Conservation (phyloP, 2,113 vertebrate genomes). For the Lepisosteus oculatus region DNA sequence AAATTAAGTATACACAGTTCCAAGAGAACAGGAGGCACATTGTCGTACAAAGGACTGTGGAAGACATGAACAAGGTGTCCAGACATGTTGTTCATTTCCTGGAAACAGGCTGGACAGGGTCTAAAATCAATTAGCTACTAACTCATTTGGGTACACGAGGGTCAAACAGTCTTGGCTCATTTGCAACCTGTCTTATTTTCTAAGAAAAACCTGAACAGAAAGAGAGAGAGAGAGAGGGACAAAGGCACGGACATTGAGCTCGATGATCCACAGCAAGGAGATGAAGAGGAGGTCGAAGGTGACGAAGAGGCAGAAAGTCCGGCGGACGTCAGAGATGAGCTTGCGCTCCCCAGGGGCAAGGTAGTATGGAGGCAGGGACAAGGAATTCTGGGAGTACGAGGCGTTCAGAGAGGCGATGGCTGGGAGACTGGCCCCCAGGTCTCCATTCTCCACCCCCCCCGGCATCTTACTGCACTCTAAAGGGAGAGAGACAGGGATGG, state of each 20-base stretch:
- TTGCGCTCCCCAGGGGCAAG: conserved; percentile 65
- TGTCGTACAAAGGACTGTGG: too few relatives aligned
- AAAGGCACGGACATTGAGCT: conserved; percentile 78
- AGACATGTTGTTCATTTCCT: too few relatives aligned
- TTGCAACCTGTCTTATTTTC: too few relatives aligned
- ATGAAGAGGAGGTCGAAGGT: conserved; percentile 97
- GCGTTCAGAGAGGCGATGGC: conserved; percentile 84
- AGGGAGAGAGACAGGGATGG: background rate
- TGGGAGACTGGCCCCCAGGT: conserved; percentile 80
- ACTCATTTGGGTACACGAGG: too few relatives aligned
- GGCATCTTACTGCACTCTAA: conserved; percentile 49
- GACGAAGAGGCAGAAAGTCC: conserved; percentile 97
- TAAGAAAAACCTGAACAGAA: background rate
- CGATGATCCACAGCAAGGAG: conserved; percentile 93
- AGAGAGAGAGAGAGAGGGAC: background rate
- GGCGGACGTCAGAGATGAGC: conserved; percentile 89
- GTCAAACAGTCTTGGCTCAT: too few relatives aligned
- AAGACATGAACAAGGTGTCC: too few relatives aligned
- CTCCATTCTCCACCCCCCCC: conserved; percentile 61
- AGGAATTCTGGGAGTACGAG: conserved; percentile 73
- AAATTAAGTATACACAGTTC: too few relatives aligned
- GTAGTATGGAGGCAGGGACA: conserved; percentile 62
- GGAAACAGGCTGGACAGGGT: too few relatives aligned
- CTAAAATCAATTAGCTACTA: too few relatives aligned
- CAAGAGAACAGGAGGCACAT: too few relatives aligned